phyloP scores from a whole-genome alignment of 2,797 vertebrate genomes.

The Rhinoraja longicauda region DNA sequence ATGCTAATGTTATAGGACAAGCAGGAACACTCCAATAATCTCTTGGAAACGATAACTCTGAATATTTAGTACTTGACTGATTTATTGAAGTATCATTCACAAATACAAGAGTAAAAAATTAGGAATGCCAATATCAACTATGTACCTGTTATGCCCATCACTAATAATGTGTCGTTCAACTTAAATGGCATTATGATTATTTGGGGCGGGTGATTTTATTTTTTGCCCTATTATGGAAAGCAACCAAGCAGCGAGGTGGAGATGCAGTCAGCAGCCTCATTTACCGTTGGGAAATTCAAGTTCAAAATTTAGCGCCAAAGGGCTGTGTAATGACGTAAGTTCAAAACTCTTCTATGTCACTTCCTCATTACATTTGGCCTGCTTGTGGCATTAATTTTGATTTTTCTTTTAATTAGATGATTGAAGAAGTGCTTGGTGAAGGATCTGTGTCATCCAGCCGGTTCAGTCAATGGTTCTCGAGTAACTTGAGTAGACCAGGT shows the following conservation, averaged over 20 bases:
- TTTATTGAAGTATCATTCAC: neutral
- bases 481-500: conserved; percentile 80
- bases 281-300: conserved; percentile 23
- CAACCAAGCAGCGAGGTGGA: neutral
- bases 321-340: conserved; percentile 25
- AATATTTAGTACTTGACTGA: neutral
- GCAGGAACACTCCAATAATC: neutral
- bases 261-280: neutral
- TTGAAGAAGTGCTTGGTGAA: conserved; percentile 92
- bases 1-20: neutral
- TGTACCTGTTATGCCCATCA: conserved; percentile 29
- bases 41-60: neutral
- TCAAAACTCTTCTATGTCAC: conserved; percentile 20
- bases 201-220: conserved; percentile 23
- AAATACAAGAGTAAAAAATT: neutral
- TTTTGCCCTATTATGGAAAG: conserved; percentile 14
- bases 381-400: neutral
- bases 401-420: conserved; percentile 72
- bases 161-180: neutral
- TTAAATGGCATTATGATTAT: conserved; percentile 21
- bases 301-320: conserved; percentile 19
- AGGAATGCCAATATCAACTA: neutral
- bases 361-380: neutral
- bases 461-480: conserved; percentile 93
- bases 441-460: conserved; percentile 82